Evolutionary conservation across 2,113 vertebrate genomes (phyloP).

Genomic region (Neodontobutis hainanensis): DNA sequence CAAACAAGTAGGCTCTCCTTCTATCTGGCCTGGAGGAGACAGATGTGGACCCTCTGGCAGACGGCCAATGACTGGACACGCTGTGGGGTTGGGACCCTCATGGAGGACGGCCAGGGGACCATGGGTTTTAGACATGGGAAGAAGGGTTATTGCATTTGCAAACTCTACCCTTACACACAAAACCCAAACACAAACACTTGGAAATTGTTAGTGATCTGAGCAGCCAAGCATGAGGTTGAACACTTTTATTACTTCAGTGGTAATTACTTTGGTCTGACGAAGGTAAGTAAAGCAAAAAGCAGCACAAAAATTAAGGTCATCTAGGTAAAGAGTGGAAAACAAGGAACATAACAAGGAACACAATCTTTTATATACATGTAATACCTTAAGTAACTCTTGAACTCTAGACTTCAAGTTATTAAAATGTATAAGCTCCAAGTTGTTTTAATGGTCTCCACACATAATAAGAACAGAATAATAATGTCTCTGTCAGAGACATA

Average conservation of each 20-base stretch:
- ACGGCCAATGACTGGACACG: not conserved
- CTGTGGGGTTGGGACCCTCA: not conserved
- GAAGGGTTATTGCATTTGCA: not conserved
- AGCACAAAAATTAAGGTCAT: too few relatives aligned
- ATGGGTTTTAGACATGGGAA: not conserved
- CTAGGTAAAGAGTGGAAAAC: too few relatives aligned
- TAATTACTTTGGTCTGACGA: too few relatives aligned
- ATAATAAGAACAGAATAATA: too few relatives aligned
- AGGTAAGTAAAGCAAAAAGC: too few relatives aligned
- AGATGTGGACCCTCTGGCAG: constrained; percentile 3
- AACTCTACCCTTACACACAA: not conserved
- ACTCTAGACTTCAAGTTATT: too few relatives aligned
- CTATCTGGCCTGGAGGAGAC: not conserved
- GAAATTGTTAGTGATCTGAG: not conserved
- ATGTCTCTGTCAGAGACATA: too few relatives aligned
- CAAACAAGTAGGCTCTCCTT: not conserved
- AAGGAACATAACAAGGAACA: too few relatives aligned
- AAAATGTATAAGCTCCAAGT: too few relatives aligned
- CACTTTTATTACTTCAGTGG: not conserved
- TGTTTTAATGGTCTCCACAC: too few relatives aligned
- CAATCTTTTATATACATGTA: too few relatives aligned
- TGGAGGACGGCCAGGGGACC: not conserved
- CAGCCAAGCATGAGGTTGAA: not conserved
- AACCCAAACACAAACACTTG: not conserved
- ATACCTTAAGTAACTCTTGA: too few relatives aligned